phyloP scores from a whole-genome alignment of 2,797 vertebrate species.

The Champsocephalus esox region DNA sequence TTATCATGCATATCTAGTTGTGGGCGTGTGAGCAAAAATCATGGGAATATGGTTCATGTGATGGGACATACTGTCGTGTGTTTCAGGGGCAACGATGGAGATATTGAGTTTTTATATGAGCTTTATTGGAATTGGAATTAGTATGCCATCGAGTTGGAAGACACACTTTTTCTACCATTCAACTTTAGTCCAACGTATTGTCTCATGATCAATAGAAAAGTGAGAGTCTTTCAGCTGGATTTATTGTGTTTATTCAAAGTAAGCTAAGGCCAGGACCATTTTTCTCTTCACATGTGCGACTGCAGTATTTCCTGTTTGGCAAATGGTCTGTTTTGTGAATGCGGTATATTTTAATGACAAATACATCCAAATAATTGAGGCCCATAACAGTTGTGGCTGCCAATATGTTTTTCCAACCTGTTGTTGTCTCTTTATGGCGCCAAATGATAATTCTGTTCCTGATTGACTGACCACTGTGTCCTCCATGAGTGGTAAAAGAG shows the following conservation, averaged over 20 bases:
- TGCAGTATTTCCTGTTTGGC: neutral
- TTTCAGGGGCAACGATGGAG: neutral
- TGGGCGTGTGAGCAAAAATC: conserved; percentile 39
- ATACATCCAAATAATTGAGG: conserved; percentile 28
- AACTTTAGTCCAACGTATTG: neutral
- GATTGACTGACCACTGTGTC: conserved; percentile 33
- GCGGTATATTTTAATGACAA: neutral
- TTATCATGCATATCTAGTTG: conserved; percentile 33
- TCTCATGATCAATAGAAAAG: neutral
- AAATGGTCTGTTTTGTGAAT: neutral
- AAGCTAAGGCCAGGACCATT: too few species aligned
- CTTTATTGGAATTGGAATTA: too few species aligned
- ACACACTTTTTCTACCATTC: neutral
- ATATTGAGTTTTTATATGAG: neutral
- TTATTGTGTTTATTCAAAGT: conserved; percentile 1
- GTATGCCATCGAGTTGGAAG: too few species aligned
- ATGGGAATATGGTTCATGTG: neutral
- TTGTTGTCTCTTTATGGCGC: conserved; percentile 7
- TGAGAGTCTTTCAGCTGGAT: neutral
- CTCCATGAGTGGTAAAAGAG: conserved; percentile 14
- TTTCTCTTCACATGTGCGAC: neutral
- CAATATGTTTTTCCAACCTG: conserved; percentile 23
- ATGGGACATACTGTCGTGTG: neutral
- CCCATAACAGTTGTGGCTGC: conserved; percentile 5
- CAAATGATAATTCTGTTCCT: conserved; percentile 26